A percentile compares a stretch with the other conserved stretches of the same genome.
These are phyloP conservation scores for Lucifuga dentata DNA, from an alignment of 2,113 vertebrate species.

Conservation along the genomic window DNA sequence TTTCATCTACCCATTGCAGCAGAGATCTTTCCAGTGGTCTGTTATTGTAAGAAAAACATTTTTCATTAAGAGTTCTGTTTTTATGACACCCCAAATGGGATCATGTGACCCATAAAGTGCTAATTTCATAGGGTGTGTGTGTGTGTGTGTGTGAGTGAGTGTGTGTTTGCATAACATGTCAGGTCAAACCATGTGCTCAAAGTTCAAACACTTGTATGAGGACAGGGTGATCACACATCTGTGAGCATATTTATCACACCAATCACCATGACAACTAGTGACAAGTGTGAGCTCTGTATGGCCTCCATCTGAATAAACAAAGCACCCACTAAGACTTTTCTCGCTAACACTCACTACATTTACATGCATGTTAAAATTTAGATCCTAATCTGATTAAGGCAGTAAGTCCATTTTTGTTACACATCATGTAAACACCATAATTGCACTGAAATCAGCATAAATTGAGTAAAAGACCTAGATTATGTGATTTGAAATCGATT, in stretches of 20 bases:
- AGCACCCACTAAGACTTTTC: conserved; percentile 31
- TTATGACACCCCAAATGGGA: conserved; percentile 30
- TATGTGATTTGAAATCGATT: no score
- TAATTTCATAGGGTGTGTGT: conserved; percentile 38
- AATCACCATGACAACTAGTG: conserved; percentile 51
- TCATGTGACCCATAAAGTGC: conserved; percentile 60
- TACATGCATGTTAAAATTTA: no score
- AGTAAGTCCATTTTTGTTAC: no score
- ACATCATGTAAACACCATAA: no score
- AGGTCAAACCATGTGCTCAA: conserved; percentile 64
- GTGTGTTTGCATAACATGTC: conserved; percentile 66
- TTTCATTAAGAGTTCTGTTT: not conserved
- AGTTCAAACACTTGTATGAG: conserved; percentile 57
- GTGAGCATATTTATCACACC: conserved; percentile 60
- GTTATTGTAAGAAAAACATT: no score
- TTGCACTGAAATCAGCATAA: no score
- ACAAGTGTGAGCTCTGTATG: conserved; percentile 42
- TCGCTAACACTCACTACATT: no score
- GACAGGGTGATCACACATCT: conserved; percentile 62
- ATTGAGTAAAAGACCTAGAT: no score
- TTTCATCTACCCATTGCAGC: not conserved
- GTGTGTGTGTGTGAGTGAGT: conserved; percentile 33
- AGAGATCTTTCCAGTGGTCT: no score
- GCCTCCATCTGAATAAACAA: conserved; percentile 70
- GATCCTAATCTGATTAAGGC: no score